Evolutionary conservation across 2,113 vertebrate genomes (phyloP).

Genomic region (Microcebus ravelobensis): DNA sequence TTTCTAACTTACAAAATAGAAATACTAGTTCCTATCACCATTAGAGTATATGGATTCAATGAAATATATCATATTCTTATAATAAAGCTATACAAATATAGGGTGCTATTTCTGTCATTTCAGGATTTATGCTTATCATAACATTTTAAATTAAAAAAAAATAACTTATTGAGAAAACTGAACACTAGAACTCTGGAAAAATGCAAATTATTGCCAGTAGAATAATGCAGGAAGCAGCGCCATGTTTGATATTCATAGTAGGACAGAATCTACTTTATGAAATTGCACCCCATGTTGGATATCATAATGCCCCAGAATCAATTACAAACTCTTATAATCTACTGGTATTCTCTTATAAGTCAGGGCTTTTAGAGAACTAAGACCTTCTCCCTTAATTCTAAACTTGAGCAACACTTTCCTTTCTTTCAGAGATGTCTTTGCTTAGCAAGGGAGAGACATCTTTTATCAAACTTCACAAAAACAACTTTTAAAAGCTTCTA

Average conservation of each 20-base stretch:
- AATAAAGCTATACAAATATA: not conserved
- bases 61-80: not conserved
- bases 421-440: not conserved
- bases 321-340: not conserved
- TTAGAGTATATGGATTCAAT: not conserved
- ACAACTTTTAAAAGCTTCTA: not conserved
- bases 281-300: not conserved
- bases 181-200: not conserved
- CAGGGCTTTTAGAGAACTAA: too few species aligned
- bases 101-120: not conserved
- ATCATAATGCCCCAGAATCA: too few species aligned
- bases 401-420: not conserved
- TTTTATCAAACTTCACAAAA: not conserved
- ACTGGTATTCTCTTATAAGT: not conserved
- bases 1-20: not conserved
- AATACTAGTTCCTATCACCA: not conserved
- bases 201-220: not conserved
- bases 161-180: not conserved
- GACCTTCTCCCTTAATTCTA: not conserved
- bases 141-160: not conserved
- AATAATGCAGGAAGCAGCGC: not conserved
- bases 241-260: not conserved
- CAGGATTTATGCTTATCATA: not conserved
- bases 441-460: not conserved
- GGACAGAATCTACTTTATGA: not conserved